Percentiles rank a stretch among this genome's conserved stretches.
Conservation (phyloP, 2,797 vertebrate genomes). For the Parambassis ranga region DNA sequence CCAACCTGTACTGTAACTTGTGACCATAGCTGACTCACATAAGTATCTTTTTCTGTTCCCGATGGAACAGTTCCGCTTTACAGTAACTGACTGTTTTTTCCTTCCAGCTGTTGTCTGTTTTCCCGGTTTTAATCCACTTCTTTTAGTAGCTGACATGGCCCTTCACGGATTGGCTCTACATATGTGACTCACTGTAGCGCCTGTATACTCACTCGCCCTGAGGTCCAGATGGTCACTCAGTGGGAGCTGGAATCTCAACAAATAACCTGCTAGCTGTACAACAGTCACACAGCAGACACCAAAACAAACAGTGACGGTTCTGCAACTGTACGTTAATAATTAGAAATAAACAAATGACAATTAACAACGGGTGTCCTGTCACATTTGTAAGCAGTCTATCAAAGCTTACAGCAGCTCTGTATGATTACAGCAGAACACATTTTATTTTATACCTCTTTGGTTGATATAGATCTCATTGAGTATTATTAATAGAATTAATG, state of each 20-base stretch:
- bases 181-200: neutral
- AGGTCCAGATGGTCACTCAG: slow-evolving; percentile 48
- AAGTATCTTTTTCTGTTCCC: neutral
- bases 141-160: neutral
- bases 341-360: neutral
- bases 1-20: no score
- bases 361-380: no score
- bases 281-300: neutral
- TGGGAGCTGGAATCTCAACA: slow-evolving; percentile 19
- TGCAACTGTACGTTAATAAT: neutral
- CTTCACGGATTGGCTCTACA: neutral
- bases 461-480: no score
- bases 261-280: slow-evolving; percentile 2
- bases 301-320: neutral
- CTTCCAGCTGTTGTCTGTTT: neutral
- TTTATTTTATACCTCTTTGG: no score
- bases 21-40: no score
- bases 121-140: neutral
- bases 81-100: neutral
- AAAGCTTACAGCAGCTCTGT: no score
- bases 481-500: no score
- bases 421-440: no score
- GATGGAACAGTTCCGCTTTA: neutral
- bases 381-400: no score
- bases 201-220: neutral